These are phyloP conservation scores for Exocentrus adspersus DNA, from an alignment of 2,888 invertebrate genomes.

Conservation along the genomic window DNA sequence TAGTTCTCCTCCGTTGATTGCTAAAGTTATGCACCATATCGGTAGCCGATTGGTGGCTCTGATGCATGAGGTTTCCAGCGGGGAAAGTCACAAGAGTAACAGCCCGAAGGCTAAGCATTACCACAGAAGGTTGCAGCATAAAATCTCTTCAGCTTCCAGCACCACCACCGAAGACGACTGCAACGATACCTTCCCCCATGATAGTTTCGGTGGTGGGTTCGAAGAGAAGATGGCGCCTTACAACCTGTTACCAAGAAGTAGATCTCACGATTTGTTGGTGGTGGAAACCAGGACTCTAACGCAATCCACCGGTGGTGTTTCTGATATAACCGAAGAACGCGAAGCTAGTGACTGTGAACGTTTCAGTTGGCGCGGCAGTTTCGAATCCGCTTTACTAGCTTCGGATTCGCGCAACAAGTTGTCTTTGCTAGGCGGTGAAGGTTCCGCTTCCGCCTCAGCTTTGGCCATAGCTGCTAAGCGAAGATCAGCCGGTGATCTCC, in stretches of 20 bases:
- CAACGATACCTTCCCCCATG: slow-evolving; percentile 67
- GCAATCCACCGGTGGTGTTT: slow-evolving; percentile 66
- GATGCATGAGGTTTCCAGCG: slow-evolving; percentile 92
- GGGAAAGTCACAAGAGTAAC: slow-evolving; percentile 69
- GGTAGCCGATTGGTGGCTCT: slow-evolving; percentile 86
- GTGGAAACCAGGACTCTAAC: slow-evolving; percentile 67
- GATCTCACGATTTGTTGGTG: slow-evolving; percentile 82
- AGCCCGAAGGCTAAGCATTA: slow-evolving; percentile 72
- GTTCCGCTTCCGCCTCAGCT: slow-evolving; percentile 72
- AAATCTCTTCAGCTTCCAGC: slow-evolving; percentile 70
- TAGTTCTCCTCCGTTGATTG: slow-evolving; percentile 84
- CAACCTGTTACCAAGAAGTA: slow-evolving; percentile 76
- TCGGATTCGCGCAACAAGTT: slow-evolving; percentile 86
- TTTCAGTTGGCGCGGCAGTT: slow-evolving; percentile 92
- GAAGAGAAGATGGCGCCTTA: slow-evolving; percentile 64
- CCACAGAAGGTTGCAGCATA: slow-evolving; percentile 68
- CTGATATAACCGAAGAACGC: slow-evolving; percentile 70
- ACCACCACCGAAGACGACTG: slow-evolving; percentile 78
- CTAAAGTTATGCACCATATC: slow-evolving; percentile 93
- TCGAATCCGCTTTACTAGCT: slow-evolving; percentile 89
- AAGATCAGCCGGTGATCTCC: slow-evolving; percentile 83
- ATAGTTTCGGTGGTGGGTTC: slow-evolving; percentile 58
- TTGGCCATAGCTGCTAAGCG: slow-evolving; percentile 78
- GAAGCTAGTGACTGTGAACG: slow-evolving; percentile 89
- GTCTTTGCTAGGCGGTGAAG: slow-evolving; percentile 71